phyloP scores from a whole-genome alignment of 2,888 invertebrate species.

The Tiliacea citrago region DNA sequence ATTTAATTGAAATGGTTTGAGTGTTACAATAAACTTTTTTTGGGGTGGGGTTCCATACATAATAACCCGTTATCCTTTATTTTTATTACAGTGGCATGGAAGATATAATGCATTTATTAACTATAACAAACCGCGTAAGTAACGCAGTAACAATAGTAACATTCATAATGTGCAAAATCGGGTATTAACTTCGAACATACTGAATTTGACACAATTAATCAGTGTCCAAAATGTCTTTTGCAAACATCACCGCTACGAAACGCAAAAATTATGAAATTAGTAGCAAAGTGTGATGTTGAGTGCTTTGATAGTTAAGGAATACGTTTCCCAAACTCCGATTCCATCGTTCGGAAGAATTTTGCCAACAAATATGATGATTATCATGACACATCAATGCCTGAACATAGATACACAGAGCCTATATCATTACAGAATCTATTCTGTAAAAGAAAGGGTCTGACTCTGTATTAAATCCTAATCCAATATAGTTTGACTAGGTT shows the following conservation, averaged over 20 bases:
- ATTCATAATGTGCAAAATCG: background rate
- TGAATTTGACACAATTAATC: conserved; percentile 14
- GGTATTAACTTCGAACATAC: background rate
- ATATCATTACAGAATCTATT: too few species aligned
- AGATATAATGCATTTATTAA: background rate
- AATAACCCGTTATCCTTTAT: too few species aligned
- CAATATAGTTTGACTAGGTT: too few species aligned
- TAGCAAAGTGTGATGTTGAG: background rate
- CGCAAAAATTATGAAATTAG: background rate
- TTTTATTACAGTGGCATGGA: background rate
- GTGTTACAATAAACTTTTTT: too few species aligned
- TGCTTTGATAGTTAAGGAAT: too few species aligned
- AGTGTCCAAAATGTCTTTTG: conserved; percentile 26
- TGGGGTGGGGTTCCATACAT: too few species aligned
- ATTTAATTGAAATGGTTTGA: too few species aligned
- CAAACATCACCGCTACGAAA: conserved; percentile 6
- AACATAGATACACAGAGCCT: too few species aligned
- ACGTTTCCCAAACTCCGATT: background rate
- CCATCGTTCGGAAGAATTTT: background rate
- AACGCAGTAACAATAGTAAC: background rate
- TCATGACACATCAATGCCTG: too few species aligned
- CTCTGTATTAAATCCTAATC: too few species aligned
- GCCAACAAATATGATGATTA: too few species aligned
- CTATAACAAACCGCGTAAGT: background rate
- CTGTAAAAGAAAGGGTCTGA: too few species aligned